A percentile compares a stretch with the other conserved stretches of the same genome.
phyloP scores from a whole-genome alignment of 2,888 invertebrate species.

The Drosophila sordidapex region DNA sequence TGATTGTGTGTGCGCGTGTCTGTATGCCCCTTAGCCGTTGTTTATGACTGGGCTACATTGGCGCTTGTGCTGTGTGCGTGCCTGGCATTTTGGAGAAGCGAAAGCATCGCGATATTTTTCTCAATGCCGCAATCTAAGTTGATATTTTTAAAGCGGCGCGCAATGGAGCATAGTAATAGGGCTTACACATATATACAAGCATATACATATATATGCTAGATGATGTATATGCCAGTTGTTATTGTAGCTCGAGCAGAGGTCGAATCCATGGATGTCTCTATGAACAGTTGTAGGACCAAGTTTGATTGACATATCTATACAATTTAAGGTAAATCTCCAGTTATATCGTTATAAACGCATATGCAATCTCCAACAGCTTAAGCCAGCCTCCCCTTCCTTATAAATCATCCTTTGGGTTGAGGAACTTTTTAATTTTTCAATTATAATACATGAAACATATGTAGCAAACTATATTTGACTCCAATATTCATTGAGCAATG shows the following conservation, averaged over 20 bases:
- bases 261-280: too few relatives aligned
- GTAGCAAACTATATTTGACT: too few relatives aligned
- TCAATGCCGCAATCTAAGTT: constrained; percentile 74
- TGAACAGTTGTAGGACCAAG: neutral
- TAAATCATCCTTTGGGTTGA: neutral
- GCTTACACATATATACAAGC: constrained; percentile 28
- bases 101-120: constrained; percentile 67
- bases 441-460: neutral
- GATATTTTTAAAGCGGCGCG: constrained; percentile 69
- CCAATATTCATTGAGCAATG: neutral
- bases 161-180: constrained; percentile 28
- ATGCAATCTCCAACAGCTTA: neutral
- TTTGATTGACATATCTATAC: neutral
- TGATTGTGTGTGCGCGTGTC: constrained; percentile 32
- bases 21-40: constrained; percentile 61
- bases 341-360: neutral
- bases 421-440: neutral
- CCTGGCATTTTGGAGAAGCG: constrained; percentile 66
- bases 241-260: neutral
- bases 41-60: constrained; percentile 71
- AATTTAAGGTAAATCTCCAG: neutral
- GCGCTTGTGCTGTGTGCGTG: constrained; percentile 68
- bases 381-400: neutral
- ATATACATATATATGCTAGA: constrained; percentile 3
- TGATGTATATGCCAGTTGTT: constrained; percentile 34